These are phyloP conservation scores for Notolepis coatsorum DNA, from an alignment of 2,797 vertebrate species.

Conservation along the genomic window DNA sequence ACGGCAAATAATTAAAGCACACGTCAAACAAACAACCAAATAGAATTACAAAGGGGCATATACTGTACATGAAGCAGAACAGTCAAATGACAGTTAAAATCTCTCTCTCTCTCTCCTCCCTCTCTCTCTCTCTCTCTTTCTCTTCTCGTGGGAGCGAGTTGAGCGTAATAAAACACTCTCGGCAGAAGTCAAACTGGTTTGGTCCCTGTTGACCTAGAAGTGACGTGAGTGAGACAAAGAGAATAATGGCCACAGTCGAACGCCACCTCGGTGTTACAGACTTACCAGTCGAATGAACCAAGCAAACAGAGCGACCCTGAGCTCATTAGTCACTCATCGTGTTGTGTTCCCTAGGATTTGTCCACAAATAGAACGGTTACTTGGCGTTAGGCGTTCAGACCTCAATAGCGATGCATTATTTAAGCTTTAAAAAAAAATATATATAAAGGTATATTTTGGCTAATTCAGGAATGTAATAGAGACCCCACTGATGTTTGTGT, in stretches of 20 bases:
- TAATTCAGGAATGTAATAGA: too few species aligned
- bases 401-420: slow-evolving; percentile 54
- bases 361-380: slow-evolving; percentile 24
- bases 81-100: too few species aligned
- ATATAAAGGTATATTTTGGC: too few species aligned
- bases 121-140: too few species aligned
- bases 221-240: slow-evolving; percentile 20
- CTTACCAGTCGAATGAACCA: slow-evolving; percentile 47
- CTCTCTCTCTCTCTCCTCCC: too few species aligned
- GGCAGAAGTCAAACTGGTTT: slow-evolving; percentile 64
- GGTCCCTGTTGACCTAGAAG: slow-evolving; percentile 56
- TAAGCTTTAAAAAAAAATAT: neutral
- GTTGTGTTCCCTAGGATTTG: slow-evolving; percentile 66
- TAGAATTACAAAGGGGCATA: too few species aligned
- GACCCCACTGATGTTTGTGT: too few species aligned
- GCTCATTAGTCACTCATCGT: slow-evolving; percentile 40
- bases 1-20: too few species aligned
- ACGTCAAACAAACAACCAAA: too few species aligned
- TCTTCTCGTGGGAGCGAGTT: slow-evolving; percentile 37
- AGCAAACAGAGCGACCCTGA: slow-evolving; percentile 31
- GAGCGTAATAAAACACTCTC: slow-evolving; percentile 38
- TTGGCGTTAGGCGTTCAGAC: slow-evolving; percentile 20
- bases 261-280: slow-evolving; percentile 38
- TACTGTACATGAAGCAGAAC: too few species aligned
- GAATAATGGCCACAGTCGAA: slow-evolving; percentile 49